phyloP scores from a whole-genome alignment of 2,113 vertebrate genomes.

The Strix aluco region DNA sequence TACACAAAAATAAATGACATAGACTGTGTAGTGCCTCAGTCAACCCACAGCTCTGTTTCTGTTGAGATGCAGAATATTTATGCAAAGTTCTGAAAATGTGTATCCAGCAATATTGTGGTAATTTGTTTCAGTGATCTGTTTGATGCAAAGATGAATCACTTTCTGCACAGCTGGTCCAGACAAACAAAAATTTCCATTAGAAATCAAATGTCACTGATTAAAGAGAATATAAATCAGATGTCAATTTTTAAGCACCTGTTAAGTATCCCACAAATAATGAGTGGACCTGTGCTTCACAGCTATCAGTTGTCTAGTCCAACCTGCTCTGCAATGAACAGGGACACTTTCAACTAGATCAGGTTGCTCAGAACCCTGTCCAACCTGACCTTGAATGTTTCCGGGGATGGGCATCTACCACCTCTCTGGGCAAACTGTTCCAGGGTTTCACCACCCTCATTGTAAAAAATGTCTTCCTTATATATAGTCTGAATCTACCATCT shows the following conservation, averaged over 20 bases:
- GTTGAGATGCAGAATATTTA: background rate
- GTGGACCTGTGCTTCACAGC: background rate
- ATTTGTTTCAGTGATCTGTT: background rate
- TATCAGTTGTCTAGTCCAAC: background rate
- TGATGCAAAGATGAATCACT: background rate
- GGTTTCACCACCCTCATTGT: background rate
- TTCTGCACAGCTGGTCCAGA: background rate
- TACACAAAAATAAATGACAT: background rate
- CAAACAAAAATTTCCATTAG: background rate
- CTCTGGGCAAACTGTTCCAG: background rate
- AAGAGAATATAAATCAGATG: background rate
- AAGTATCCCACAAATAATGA: background rate
- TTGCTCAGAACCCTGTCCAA: background rate
- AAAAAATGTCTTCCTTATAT: background rate
- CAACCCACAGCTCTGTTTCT: background rate
- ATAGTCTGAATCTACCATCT: background rate
- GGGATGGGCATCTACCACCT: background rate
- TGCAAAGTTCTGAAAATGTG: background rate
- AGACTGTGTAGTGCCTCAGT: background rate
- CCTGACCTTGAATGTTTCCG: background rate
- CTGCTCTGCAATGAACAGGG: background rate
- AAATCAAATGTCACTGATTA: background rate
- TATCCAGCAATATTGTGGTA: background rate
- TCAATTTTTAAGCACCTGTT: background rate
- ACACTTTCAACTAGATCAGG: background rate